Percentiles rank a stretch among this genome's conserved stretches.
Evolutionary conservation across 2,888 invertebrate genomes (phyloP).

Genomic region (Drosophila robusta): DNA sequence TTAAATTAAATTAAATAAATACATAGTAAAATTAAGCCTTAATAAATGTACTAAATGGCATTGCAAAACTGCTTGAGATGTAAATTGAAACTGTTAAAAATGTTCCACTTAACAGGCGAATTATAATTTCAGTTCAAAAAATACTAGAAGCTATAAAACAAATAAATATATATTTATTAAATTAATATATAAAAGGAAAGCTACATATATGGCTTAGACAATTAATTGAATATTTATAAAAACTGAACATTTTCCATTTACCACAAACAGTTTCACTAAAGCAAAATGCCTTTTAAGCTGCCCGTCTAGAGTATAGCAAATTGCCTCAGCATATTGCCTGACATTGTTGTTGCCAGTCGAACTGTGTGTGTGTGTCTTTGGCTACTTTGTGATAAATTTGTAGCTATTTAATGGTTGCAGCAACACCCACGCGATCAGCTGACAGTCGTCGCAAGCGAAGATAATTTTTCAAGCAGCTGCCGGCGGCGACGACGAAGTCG

Average conservation of each 20-base stretch:
- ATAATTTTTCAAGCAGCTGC: constrained; percentile 64
- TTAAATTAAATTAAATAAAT: too few relatives aligned
- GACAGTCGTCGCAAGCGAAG: constrained; percentile 35
- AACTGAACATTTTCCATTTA: neutral
- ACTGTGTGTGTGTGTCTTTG: constrained; percentile 16
- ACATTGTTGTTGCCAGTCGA: constrained; percentile 31
- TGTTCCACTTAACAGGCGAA: too few relatives aligned
- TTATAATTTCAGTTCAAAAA: too few relatives aligned
- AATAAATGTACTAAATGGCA: too few relatives aligned
- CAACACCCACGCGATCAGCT: constrained; percentile 70
- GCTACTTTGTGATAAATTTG: constrained; percentile 72
- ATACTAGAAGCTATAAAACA: too few relatives aligned
- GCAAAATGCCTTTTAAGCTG: constrained; percentile 6
- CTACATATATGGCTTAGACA: too few relatives aligned
- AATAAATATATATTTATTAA: too few relatives aligned
- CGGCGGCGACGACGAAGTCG: constrained; percentile 7
- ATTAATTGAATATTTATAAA: neutral
- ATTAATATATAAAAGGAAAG: too few relatives aligned
- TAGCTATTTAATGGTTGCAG: constrained; percentile 61
- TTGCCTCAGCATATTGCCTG: constrained; percentile 50
- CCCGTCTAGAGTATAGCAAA: constrained; percentile 32
- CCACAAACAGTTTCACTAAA: constrained; percentile 6
- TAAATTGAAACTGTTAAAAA: too few relatives aligned
- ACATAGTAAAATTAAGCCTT: too few relatives aligned
- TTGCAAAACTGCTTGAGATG: too few relatives aligned